Evolutionary conservation across 1,140 invertebrate genomes (phyloP).

Genomic region (Bicyclus anynana): DNA sequence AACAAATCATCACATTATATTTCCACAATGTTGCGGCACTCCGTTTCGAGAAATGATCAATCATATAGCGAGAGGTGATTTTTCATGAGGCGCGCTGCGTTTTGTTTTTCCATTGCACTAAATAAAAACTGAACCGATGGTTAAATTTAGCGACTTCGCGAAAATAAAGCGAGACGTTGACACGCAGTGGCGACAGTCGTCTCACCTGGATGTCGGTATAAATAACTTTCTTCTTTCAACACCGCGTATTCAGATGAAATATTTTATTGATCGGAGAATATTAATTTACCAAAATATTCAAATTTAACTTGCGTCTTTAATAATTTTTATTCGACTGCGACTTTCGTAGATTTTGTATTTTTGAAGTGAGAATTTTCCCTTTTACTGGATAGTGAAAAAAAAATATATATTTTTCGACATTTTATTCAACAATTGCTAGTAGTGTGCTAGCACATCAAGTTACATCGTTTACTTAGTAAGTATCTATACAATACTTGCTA

Average conservation of each 20-base stretch:
- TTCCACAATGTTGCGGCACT: conserved; percentile 46
- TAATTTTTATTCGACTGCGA: not conserved
- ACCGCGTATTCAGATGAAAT: not conserved
- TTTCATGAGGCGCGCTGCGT: conserved; percentile 50
- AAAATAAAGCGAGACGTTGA: conserved; percentile 2
- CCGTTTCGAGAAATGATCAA: conserved; percentile 70
- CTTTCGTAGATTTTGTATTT: too few relatives aligned
- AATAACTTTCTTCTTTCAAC: conserved; percentile 3
- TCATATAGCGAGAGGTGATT: conserved; percentile 68
- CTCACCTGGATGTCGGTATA: conserved; percentile 42
- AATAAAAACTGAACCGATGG: conserved; percentile 41
- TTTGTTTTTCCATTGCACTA: conserved; percentile 64
- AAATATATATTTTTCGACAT: too few relatives aligned
- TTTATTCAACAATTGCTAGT: too few relatives aligned
- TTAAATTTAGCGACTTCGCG: conserved; percentile 48
- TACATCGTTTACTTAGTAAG: too few relatives aligned
- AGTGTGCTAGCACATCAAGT: too few relatives aligned
- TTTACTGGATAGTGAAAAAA: too few relatives aligned
- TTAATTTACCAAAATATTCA: not conserved
- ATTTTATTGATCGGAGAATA: too few relatives aligned
- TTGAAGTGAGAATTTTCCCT: too few relatives aligned
- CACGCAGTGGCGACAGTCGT: conserved; percentile 40
- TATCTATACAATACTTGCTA: too few relatives aligned
- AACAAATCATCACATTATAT: conserved; percentile 66
- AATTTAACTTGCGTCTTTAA: not conserved